Percentiles rank a stretch among this genome's conserved stretches.
Evolutionary conservation across 2,888 invertebrate genomes (phyloP).

Genomic region (Ophraella communa): DNA sequence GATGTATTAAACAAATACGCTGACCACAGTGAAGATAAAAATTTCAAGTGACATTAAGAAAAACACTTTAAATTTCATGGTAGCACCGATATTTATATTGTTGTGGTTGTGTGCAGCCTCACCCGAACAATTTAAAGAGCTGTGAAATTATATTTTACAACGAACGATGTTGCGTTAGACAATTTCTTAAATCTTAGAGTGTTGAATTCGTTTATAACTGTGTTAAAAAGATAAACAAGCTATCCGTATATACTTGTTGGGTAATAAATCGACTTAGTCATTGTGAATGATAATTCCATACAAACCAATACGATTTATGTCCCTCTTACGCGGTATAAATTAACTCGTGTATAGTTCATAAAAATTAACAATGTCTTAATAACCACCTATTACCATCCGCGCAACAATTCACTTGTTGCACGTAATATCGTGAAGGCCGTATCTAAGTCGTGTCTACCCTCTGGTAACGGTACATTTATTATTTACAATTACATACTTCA

Average conservation of each 20-base stretch:
- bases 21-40: too few relatives aligned
- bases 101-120: background rate
- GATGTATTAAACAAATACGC: too few relatives aligned
- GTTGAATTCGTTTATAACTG: background rate
- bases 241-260: background rate
- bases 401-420: constrained; percentile 21
- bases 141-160: background rate
- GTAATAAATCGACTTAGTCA: constrained; percentile 4
- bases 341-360: constrained; percentile 5
- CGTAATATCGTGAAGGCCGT: constrained; percentile 10
- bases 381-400: constrained; percentile 9
- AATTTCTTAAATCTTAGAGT: background rate
- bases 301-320: background rate
- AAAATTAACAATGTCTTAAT: constrained; percentile 16
- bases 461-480: background rate
- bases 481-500: constrained; percentile 4
- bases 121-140: background rate
- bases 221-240: background rate
- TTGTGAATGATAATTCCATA: background rate
- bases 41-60: too few relatives aligned
- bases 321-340: background rate
- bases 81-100: too few relatives aligned
- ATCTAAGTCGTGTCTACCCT: constrained; percentile 12
- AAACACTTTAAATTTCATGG: too few relatives aligned
- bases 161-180: background rate